These are phyloP conservation scores for Pipistrellus nathusii DNA, from an alignment of 2,797 vertebrate species.

Conservation along the genomic window DNA sequence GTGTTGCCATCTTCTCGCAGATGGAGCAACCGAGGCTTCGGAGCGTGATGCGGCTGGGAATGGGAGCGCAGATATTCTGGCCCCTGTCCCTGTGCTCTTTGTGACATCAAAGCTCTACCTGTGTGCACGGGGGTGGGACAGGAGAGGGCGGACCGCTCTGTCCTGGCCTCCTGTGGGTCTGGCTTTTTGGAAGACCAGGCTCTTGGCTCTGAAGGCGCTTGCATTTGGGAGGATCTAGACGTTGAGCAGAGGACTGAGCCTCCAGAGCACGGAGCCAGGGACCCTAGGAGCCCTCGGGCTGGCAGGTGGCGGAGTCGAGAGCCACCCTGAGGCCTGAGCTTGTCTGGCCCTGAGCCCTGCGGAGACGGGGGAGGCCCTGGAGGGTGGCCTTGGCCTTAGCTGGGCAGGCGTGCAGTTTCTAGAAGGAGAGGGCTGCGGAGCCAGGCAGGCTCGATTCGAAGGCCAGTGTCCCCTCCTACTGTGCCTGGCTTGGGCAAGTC, in stretches of 20 bases:
- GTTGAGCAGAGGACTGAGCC: neutral
- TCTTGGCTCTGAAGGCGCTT: neutral
- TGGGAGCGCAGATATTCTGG: neutral
- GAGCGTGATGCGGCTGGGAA: neutral
- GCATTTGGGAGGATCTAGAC: neutral
- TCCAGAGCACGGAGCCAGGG: neutral
- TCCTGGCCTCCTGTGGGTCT: neutral
- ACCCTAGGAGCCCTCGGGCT: neutral
- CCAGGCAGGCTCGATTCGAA: neutral
- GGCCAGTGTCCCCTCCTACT: neutral
- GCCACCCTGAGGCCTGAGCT: neutral
- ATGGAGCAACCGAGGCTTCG: slow-evolving; percentile 15
- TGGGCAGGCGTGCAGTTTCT: neutral
- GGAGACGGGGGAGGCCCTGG: neutral
- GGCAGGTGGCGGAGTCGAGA: neutral
- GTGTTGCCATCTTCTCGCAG: neutral
- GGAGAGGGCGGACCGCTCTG: neutral
- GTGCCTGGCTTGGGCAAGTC: neutral
- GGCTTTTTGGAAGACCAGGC: neutral
- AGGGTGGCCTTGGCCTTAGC: neutral
- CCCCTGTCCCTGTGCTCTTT: neutral
- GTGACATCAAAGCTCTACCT: neutral
- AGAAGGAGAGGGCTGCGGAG: neutral
- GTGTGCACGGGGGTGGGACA: neutral
- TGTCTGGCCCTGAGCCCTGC: neutral